These are phyloP conservation scores for Drosophila cardini DNA, from an alignment of 1,140 invertebrate genomes.

Conservation along the genomic window DNA sequence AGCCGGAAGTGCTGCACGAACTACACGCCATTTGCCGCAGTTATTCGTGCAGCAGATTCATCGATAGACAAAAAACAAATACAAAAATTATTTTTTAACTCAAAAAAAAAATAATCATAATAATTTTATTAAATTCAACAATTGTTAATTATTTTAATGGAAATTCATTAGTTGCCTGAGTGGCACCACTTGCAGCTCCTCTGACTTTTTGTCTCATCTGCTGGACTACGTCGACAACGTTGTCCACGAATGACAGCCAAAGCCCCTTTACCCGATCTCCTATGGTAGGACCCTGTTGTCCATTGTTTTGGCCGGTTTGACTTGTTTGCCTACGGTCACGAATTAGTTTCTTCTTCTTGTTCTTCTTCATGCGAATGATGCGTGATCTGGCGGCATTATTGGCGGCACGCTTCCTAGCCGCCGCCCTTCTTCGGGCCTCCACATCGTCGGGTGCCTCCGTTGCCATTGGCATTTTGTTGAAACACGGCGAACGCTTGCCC, in stretches of 20 bases:
- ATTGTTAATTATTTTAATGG: conserved; percentile 13
- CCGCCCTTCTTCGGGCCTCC: conserved; percentile 49
- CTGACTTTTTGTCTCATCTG: conserved; percentile 55
- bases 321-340: conserved; percentile 44
- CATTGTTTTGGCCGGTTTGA: neutral
- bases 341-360: conserved; percentile 55
- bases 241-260: conserved; percentile 57
- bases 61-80: conserved; percentile 21
- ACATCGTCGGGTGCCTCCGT: conserved; percentile 52
- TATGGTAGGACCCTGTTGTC: conserved; percentile 4
- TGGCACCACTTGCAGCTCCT: conserved; percentile 23
- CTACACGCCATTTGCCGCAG: too few species aligned
- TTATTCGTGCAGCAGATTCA: too few species aligned
- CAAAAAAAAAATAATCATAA: neutral
- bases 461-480: conserved; percentile 42
- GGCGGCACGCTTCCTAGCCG: conserved; percentile 55
- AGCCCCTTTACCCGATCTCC: conserved; percentile 50
- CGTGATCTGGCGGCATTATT: conserved; percentile 57
- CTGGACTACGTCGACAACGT: conserved; percentile 49
- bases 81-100: neutral
- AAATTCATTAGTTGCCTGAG: conserved; percentile 8
- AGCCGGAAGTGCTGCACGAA: neutral
- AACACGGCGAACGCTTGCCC: conserved; percentile 55
- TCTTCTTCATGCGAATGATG: conserved; percentile 37
- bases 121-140: neutral